phyloP scores from a whole-genome alignment of 1,140 invertebrate genomes.

The Microplitis demolitor region DNA sequence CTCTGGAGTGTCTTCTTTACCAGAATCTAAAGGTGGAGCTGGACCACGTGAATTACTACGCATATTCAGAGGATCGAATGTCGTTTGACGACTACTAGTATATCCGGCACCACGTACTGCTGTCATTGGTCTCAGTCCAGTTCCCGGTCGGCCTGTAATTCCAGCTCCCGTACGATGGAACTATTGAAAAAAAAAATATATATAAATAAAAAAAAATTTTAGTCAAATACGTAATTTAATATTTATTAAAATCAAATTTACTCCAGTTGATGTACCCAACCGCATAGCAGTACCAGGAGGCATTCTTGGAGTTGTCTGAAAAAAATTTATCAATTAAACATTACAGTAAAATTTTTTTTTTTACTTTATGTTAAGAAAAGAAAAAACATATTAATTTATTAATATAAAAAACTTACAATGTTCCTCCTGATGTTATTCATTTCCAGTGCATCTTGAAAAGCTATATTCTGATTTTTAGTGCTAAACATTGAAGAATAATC shows the following conservation, averaged over 20 bases:
- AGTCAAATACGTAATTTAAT: no score
- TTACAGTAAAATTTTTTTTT: no score
- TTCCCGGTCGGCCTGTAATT: slow-evolving; percentile 43
- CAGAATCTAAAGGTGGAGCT: slow-evolving; percentile 67
- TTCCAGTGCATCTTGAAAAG: slow-evolving; percentile 68
- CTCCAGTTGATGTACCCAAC: slow-evolving; percentile 62
- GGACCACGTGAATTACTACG: slow-evolving; percentile 58
- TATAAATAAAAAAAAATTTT: neutral
- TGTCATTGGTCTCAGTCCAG: slow-evolving; percentile 81
- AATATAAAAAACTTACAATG: slow-evolving; percentile 47
- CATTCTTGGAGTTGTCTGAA: slow-evolving; percentile 54
- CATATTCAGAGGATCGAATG: slow-evolving; percentile 83
- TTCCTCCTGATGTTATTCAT: slow-evolving; percentile 68
- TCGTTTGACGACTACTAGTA: slow-evolving; percentile 72
- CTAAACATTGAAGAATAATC: slow-evolving; percentile 70
- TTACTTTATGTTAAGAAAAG: no score
- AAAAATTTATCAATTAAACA: slow-evolving; percentile 3
- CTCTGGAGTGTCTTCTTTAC: slow-evolving; percentile 80
- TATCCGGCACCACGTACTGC: slow-evolving; percentile 95
- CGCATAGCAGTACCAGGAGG: slow-evolving; percentile 58
- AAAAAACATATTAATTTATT: neutral
- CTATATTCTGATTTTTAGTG: slow-evolving; percentile 70
- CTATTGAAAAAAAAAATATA: slow-evolving; percentile 33
- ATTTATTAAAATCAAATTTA: slow-evolving; percentile 40
- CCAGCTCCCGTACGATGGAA: slow-evolving; percentile 49